These are phyloP conservation scores for Apus apus DNA, from an alignment of 2,113 vertebrate species.

Conservation along the genomic window DNA sequence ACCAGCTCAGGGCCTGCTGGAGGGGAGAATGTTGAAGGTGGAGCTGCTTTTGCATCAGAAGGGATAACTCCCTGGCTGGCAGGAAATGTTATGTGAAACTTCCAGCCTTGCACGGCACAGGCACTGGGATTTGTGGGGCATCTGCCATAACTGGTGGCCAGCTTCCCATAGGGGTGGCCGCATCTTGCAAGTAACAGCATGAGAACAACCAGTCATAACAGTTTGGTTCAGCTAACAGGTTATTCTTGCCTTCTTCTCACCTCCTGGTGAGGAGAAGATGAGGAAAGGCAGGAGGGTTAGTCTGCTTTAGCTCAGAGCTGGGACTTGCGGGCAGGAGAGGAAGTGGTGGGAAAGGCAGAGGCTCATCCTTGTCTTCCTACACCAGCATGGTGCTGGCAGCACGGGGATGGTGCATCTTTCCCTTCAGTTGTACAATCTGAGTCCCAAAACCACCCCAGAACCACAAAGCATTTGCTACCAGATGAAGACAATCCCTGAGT, in stretches of 20 bases:
- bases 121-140: neutral
- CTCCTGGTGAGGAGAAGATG: neutral
- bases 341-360: neutral
- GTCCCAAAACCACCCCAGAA: neutral
- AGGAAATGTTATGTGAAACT: neutral
- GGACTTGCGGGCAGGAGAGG: neutral
- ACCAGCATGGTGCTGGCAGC: accelerated
- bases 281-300: neutral
- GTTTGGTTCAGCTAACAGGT: neutral
- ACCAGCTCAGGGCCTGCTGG: neutral
- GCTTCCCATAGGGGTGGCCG: neutral
- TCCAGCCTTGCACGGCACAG: neutral
- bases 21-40: neutral
- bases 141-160: neutral
- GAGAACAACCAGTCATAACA: neutral
- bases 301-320: neutral
- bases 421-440: neutral
- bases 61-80: neutral
- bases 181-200: neutral
- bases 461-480: neutral
- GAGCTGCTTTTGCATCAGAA: accelerated
- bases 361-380: neutral
- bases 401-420: neutral
- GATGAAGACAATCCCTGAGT: neutral
- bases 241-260: neutral